A percentile compares a stretch with the other conserved stretches of the same genome.
phyloP scores from a whole-genome alignment of 2,888 invertebrate genomes.

The Aspidapion aeneum region DNA sequence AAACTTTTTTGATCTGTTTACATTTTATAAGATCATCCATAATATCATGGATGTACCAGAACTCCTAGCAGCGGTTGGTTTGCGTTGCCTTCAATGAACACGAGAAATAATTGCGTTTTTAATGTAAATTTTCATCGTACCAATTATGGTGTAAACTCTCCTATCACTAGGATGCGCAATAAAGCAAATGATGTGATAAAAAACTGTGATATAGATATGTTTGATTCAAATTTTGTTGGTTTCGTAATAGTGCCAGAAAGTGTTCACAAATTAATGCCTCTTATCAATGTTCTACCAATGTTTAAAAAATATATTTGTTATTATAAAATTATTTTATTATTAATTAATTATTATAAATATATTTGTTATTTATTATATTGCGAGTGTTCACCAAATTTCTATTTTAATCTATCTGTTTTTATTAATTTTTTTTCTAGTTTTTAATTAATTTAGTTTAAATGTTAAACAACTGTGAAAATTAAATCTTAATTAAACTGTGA shows the following conservation, averaged over 20 bases:
- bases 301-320: too few species aligned
- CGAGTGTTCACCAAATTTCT: too few species aligned
- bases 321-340: too few species aligned
- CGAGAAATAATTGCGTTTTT: neutral
- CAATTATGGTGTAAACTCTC: neutral
- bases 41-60: neutral
- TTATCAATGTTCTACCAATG: too few species aligned
- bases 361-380: too few species aligned
- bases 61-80: neutral
- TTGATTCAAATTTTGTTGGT: neutral
- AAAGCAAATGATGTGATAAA: neutral
- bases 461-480: too few species aligned
- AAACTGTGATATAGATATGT: neutral
- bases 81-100: neutral
- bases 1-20: neutral
- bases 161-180: neutral
- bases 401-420: too few species aligned
- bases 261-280: neutral
- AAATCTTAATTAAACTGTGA: too few species aligned
- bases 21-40: neutral
- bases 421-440: too few species aligned
- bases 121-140: neutral
- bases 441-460: too few species aligned
- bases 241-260: neutral
- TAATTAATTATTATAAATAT: too few species aligned